phyloP scores from a whole-genome alignment of 2,888 invertebrate species.

The Plutella xylostella region DNA sequence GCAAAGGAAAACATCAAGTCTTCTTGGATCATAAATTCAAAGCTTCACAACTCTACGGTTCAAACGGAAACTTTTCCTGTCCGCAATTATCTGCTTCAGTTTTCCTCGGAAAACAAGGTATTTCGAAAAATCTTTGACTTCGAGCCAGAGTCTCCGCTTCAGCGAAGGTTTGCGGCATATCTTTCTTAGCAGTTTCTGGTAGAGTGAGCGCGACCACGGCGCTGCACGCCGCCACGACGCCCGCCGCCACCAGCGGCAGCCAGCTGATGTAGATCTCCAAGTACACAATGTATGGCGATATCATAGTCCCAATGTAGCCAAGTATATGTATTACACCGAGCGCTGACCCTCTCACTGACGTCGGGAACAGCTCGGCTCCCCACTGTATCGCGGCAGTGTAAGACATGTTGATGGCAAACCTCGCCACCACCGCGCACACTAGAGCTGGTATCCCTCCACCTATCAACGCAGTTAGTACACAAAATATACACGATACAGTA shows the following conservation, averaged over 20 bases:
- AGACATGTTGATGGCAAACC: conserved; percentile 10
- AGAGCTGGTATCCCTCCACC: conserved; percentile 8
- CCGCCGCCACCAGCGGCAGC: conserved; percentile 11
- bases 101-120: no score
- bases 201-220: conserved; percentile 6
- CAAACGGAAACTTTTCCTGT: no score
- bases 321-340: conserved; percentile 7
- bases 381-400: conserved; percentile 9
- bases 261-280: conserved; percentile 7
- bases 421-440: conserved; percentile 8
- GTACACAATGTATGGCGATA: conserved; percentile 12
- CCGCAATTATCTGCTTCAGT: no score
- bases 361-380: conserved; percentile 14
- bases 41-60: no score
- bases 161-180: conserved; percentile 12
- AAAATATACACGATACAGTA: conserved; percentile 7
- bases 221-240: conserved; percentile 4
- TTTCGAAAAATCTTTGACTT: not conserved
- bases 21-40: no score
- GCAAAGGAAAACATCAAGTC: no score
- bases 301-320: conserved; percentile 7
- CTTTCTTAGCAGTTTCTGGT: conserved; percentile 12
- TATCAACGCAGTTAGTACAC: conserved; percentile 8
- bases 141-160: conserved; percentile 9
- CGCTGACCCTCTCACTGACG: conserved; percentile 11